These are phyloP conservation scores for Diorhabda elongata DNA, from an alignment of 1,140 invertebrate genomes.

Conservation along the genomic window DNA sequence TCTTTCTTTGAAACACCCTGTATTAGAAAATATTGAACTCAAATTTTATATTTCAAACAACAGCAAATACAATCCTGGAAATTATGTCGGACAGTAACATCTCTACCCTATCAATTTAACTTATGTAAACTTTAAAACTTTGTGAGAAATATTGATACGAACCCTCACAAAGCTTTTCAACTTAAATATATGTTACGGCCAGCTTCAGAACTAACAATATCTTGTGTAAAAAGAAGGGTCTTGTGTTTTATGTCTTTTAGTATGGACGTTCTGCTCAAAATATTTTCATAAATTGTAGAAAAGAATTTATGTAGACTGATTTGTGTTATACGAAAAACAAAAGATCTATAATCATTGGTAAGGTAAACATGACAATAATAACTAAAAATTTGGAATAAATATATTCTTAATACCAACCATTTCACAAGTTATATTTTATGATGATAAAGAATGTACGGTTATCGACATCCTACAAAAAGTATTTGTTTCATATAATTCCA, in stretches of 20 bases:
- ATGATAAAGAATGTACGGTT: too few relatives aligned
- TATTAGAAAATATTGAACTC: background rate
- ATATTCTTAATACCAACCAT: too few relatives aligned
- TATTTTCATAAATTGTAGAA: constrained; percentile 8
- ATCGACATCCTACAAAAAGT: too few relatives aligned
- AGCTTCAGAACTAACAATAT: constrained; percentile 10
- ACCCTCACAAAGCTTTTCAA: constrained; percentile 3
- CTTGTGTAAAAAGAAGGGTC: constrained; percentile 6
- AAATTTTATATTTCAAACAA: background rate
- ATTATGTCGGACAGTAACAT: constrained; percentile 1
- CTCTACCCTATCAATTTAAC: constrained; percentile 7
- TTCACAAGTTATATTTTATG: too few relatives aligned
- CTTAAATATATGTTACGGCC: constrained; percentile 14
- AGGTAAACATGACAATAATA: too few relatives aligned
- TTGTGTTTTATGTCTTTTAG: constrained; percentile 8
- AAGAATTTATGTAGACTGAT: constrained; percentile 16
- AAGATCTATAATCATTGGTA: too few relatives aligned
- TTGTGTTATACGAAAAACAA: background rate
- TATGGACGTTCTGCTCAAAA: background rate
- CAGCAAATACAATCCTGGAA: background rate
- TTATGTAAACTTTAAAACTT: constrained; percentile 16
- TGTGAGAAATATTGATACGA: constrained; percentile 9
- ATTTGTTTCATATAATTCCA: too few relatives aligned
- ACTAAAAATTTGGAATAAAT: too few relatives aligned
- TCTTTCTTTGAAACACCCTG: too few relatives aligned